Evolutionary conservation across 2,113 vertebrate genomes (phyloP), one percentile per base, ranked within the genome.

Genomic region (Cyanoderma ruficeps): DNA sequence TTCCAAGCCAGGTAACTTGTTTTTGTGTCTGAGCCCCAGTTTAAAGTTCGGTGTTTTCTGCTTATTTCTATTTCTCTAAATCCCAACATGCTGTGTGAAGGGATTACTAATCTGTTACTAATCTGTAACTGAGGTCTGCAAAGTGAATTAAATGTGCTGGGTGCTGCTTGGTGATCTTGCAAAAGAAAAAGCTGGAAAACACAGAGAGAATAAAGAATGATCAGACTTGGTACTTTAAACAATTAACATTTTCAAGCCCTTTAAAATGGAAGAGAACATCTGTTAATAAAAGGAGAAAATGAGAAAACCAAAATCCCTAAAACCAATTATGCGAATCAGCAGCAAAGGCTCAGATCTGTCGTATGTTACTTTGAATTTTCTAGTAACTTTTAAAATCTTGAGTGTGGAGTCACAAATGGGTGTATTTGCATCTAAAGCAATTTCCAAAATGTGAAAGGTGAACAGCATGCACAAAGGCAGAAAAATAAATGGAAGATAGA

Each of bases 271-370:
- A 88, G 42, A 41, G 59, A 86, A 61, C 35, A 53, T 74, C 63
- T 86, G 64, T 88, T 94, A 86, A 83, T 83, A 92, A 67, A 94
- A 77, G 71, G 72, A 88, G 60, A 87, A 96, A 94, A 91, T 75
- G 64, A 77, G 87, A 94, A 94, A 94, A 78, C 33, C 17, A 23
- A 63, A 44, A 12, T 33, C 49, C 55, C 50, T 74, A 55, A 89
- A 96, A 91, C 35, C 52, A 76, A 75, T 86, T 83, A 67, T 4
- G 77, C 2, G 80, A 87, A 78, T 71, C 56, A 87, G 71, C 70
- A 68, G 81, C 52, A 67, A 42, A 92, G 44, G 41, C 41, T 89
- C 60, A 71, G 69, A 60, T 94, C 56, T 75, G 52, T 90, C 9
- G 6, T 22, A 30, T 23, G 41, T n/a, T 83, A 75, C 64, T 81